Percentiles rank a stretch among this genome's conserved stretches.
Evolutionary conservation across 1,140 invertebrate genomes (phyloP).

Genomic region (Pseudomyrmex dendroicus): DNA sequence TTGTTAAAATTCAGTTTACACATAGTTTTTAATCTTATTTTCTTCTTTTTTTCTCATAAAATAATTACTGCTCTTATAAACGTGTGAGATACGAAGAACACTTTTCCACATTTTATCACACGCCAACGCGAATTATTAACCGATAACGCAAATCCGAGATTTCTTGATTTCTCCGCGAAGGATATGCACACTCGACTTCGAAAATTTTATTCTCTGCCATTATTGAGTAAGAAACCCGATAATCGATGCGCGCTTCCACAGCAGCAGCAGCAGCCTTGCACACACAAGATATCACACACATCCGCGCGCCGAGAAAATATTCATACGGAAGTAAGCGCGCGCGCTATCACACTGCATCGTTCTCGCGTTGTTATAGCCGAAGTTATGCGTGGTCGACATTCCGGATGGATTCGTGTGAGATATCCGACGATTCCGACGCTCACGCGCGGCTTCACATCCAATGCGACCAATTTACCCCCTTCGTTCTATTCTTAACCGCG

Average conservation of each 20-base stretch:
- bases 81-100: no score
- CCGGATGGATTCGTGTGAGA: background rate
- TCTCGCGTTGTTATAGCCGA: slow-evolving; percentile 5
- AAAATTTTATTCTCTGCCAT: slow-evolving; percentile 40
- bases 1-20: no score
- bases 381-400: slow-evolving; percentile 33
- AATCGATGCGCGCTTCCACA: slow-evolving; percentile 48
- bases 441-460: background rate
- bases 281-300: slow-evolving; percentile 46
- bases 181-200: background rate
- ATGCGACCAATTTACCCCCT: slow-evolving; percentile 38
- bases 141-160: background rate
- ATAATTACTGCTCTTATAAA: no score
- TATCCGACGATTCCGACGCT: background rate
- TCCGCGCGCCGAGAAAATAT: slow-evolving; percentile 46
- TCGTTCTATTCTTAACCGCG: slow-evolving; percentile 44
- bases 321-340: slow-evolving; percentile 53
- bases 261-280: background rate
- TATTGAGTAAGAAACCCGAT: slow-evolving; percentile 55
- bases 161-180: background rate
- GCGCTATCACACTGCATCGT: background rate
- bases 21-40: no score
- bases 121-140: background rate
- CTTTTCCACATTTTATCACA: background rate
- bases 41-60: no score